phyloP scores from a whole-genome alignment of 2,113 vertebrate genomes.

The Bufo gargarizans region DNA sequence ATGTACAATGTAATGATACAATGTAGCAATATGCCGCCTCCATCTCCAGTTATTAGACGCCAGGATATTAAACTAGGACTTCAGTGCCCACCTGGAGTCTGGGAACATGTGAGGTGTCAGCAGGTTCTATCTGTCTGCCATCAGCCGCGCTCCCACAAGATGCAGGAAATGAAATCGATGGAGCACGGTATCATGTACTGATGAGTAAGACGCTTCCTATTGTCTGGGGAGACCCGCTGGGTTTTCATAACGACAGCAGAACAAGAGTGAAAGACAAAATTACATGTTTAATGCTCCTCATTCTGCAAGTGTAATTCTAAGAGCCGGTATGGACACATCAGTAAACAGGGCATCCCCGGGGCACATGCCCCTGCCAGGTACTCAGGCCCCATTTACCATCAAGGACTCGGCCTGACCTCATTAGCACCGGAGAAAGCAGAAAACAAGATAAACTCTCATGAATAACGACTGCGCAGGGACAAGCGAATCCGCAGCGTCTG shows the following conservation, averaged over 20 bases:
- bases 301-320: not conserved
- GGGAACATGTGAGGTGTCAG: slow-evolving; percentile 56
- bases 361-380: not conserved
- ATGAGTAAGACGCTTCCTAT: slow-evolving; percentile 58
- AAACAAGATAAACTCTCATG: not conserved
- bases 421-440: not conserved
- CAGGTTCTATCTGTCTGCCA: slow-evolving; percentile 61
- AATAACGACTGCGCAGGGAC: not conserved
- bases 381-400: not conserved
- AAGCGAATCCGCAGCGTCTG: not conserved
- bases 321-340: not conserved
- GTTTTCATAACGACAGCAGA: slow-evolving; percentile 53
- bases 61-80: not conserved
- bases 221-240: slow-evolving; percentile 11
- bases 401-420: slow-evolving; percentile 11
- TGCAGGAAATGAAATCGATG: slow-evolving; percentile 65
- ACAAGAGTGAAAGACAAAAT: not conserved
- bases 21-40: not conserved
- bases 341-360: not conserved
- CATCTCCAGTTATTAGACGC: slow-evolving; percentile 15
- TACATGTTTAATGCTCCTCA: not conserved
- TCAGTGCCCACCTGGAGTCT: slow-evolving; percentile 1
- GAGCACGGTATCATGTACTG: slow-evolving; percentile 31
- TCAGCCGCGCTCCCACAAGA: slow-evolving; percentile 58
- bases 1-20: too few relatives aligned